Conservation (phyloP, 2,113 vertebrate genomes). For the Heliornis fulica region DNA sequence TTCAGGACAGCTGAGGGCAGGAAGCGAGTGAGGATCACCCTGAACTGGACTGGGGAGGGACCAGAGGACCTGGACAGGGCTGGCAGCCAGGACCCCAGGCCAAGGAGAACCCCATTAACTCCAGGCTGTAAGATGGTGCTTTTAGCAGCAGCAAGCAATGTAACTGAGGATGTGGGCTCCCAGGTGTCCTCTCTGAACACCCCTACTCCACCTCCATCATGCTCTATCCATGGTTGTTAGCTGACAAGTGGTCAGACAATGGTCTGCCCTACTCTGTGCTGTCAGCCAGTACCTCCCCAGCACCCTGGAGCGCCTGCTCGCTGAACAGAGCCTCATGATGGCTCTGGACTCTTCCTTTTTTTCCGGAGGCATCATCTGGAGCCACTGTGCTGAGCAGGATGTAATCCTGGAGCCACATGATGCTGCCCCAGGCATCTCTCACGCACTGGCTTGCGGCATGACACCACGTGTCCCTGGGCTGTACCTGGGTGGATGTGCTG, state of each 20-base stretch:
- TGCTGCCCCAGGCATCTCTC: background rate
- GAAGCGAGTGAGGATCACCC: background rate
- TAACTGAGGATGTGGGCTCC: background rate
- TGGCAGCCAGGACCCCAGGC: background rate
- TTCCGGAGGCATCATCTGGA: background rate
- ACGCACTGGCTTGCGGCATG: background rate
- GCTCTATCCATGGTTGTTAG: background rate
- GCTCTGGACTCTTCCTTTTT: background rate
- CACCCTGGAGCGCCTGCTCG: background rate
- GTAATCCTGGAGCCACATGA: background rate
- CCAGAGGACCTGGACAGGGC: background rate
- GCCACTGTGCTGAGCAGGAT: background rate
- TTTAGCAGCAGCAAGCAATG: background rate
- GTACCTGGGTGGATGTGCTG: slow-evolving; percentile 76
- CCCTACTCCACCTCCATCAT: background rate
- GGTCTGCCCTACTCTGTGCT: background rate
- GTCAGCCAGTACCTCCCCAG: background rate
- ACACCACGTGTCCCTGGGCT: background rate
- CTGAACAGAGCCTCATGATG: background rate
- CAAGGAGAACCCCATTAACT: background rate
- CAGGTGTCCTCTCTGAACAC: accelerated
- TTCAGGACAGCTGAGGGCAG: background rate
- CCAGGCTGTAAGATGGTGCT: background rate
- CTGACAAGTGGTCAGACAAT: background rate
- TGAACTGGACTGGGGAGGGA: background rate